A percentile compares a stretch with the other conserved stretches of the same genome.
Evolutionary conservation across 2,113 vertebrate genomes (phyloP).

Genomic region (Apodemus sylvaticus): DNA sequence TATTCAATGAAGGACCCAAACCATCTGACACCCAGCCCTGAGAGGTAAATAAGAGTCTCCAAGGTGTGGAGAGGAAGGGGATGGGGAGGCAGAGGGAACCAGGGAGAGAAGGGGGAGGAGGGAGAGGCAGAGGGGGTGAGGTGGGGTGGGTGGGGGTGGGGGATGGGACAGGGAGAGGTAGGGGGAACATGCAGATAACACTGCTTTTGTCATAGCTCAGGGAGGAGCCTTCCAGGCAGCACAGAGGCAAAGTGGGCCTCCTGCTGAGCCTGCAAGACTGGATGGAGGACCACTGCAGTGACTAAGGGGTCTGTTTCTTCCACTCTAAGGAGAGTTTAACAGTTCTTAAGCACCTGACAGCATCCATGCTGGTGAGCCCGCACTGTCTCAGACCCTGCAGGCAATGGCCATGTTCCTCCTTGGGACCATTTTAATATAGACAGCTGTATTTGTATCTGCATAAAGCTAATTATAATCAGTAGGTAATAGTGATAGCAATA

Average conservation of each 20-base stretch:
- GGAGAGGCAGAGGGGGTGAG: constrained; percentile 50
- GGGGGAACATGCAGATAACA: background rate
- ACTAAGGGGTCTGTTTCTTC: background rate
- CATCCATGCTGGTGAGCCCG: background rate
- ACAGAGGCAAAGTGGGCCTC: constrained; percentile 53
- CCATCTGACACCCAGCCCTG: constrained; percentile 28
- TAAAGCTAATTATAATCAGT: background rate
- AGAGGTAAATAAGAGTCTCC: constrained; percentile 59
- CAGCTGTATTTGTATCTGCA: background rate
- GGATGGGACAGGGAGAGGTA: background rate
- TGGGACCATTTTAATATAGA: constrained; percentile 48
- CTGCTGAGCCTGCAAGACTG: constrained; percentile 1
- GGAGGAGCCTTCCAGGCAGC: constrained; percentile 49
- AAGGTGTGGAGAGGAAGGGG: constrained; percentile 48
- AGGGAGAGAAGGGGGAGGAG: background rate
- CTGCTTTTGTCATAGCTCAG: constrained; percentile 52
- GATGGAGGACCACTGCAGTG: background rate
- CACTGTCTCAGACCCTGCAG: background rate
- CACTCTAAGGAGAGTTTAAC: constrained; percentile 27
- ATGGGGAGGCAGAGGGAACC: constrained; percentile 24
- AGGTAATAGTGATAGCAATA: background rate
- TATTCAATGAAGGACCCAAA: constrained; percentile 34
- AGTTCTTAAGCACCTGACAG: background rate
- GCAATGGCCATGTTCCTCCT: constrained; percentile 42
- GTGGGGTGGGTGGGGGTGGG: background rate